Conservation (phyloP, 1,140 invertebrate species). For the Tribolium madens region DNA sequence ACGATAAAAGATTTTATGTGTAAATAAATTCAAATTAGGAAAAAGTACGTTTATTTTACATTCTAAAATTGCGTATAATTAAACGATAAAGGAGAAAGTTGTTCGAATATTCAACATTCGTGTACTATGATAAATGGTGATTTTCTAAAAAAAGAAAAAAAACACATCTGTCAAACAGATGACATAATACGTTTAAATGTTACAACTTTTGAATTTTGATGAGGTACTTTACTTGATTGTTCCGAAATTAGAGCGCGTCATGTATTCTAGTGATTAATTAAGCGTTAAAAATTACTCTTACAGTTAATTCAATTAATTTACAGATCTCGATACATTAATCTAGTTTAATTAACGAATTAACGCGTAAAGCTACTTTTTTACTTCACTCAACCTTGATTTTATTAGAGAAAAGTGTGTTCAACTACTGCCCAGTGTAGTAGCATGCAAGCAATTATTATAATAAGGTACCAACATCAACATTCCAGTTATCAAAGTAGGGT, state of each 20-base stretch:
- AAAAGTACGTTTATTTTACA: conserved; percentile 39
- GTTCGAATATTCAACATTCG: conserved; percentile 28
- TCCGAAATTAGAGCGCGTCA: not conserved
- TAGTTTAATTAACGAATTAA: conserved; percentile 28
- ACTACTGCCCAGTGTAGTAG: conserved; percentile 2
- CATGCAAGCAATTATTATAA: conserved; percentile 25
- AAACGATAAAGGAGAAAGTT: conserved; percentile 40
- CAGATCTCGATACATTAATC: conserved; percentile 21
- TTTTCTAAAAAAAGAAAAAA: conserved; percentile 30
- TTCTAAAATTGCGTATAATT: conserved; percentile 44
- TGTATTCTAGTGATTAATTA: conserved; percentile 1
- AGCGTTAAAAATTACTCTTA: conserved; percentile 6
- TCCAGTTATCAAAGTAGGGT: conserved; percentile 30
- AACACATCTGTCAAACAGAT: not conserved
- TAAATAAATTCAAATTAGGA: conserved; percentile 46
- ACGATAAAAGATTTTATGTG: conserved; percentile 34
- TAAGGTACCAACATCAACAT: conserved; percentile 33
- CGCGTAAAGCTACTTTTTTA: conserved; percentile 9
- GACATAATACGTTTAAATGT: conserved; percentile 5
- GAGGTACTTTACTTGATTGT: not conserved
- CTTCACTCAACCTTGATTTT: conserved; percentile 19
- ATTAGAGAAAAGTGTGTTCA: conserved; percentile 11
- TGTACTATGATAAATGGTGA: conserved; percentile 14
- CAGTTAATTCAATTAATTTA: conserved; percentile 24
- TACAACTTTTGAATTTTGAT: conserved; percentile 8